Evolutionary conservation across 2,888 invertebrate species (phyloP), one percentile per base, ranked within the genome.

Genomic region (Sepioteuthis lessoniana): DNA sequence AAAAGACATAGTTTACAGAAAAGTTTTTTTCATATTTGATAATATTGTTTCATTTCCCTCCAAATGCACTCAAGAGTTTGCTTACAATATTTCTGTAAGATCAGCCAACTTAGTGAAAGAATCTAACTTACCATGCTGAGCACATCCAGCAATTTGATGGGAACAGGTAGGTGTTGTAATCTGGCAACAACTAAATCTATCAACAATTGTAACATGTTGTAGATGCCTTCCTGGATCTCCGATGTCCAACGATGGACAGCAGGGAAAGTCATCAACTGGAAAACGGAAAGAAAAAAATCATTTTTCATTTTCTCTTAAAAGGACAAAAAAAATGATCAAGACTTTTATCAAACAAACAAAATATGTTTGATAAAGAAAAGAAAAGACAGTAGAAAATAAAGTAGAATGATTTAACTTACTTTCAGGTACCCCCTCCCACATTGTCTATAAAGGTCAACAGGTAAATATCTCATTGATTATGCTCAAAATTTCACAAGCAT

Each of bases 151-250:
- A 97, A 95, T 21, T 95, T 95, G 60, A 96, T 95, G 42, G 97
- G 97, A 90, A 97, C 96, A n/a, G 97, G 97, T 55, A 96, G 95
- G 94, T 97, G 97, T 92, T 97, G 96, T 50, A 97, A 95, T 42
- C 97, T 95, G 3, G 97, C 96, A 19, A 97, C 97, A 16, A 97
- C 96, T 90, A 97, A 96, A 94, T 97, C 97, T 60, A 97, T 96
- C 92, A 97, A 96, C 91, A 97, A 95, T 94, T 97, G 97, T 38
- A 97, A 95, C 97, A 97, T 97, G 95, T 97, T 97, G 95, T 96
- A 97, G 90, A 97, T 97, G 7, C 97, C 97, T 94, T 97, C 97
- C 95, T 97, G 97, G 90, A 97, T 97, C 95, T 97, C 97, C 50
- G 96, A 95, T 55, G 97, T 97, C 97, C 97, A 97, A 47, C 97